Base-by-base conservation (phyloP, 2,888 invertebrate genomes). In the Neuroscelio doddi region DNA sequence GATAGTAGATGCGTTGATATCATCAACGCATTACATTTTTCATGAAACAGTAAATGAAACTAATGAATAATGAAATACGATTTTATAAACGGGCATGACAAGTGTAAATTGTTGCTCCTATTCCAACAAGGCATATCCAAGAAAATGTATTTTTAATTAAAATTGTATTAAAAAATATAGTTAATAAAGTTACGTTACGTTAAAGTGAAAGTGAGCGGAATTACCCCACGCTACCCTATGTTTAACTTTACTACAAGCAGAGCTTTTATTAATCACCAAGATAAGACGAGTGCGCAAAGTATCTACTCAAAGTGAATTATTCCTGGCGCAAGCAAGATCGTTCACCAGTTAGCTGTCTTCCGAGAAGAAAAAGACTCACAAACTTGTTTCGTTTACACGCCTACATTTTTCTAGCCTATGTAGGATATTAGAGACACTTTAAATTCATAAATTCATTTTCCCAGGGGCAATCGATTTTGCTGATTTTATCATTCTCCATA, bases 11-110 rank as follows among this genome's bases (percentile, higher is more conserved):
- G 77, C 73, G 79, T 63, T 67, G 67, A 67, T 67, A 59, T 63
- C 75, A 81, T 80, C 77, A 77, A 74, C 78, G 68, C 75, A 76
- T 79, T 77, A 78, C 78, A 76, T 78, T 80, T 81, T 79, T 79
- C 72, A 71, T 74, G 71, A 79, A 79, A 78, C 72, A 62, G 74
- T 72, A 73, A 77, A 79, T 74, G 70, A 73, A 69, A 72, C 26
- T 24, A 26, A 21, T 15, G 34, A 34, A 34, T 34, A 38, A 38
- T 16, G 15, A 38, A 16, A 3, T 9, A 9, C 2, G 36, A 36
- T 14, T 12, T 15, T n/a, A 36, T 14, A 10, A n/a, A n/a, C n/a
- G n/a, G n/a, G n/a, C n/a, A n/a, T n/a, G n/a, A n/a, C n/a, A n/a
- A n/a, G n/a, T n/a, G n/a, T n/a, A n/a, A n/a, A n/a, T n/a, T n/a